Percentiles rank a stretch among this genome's conserved stretches.
phyloP scores from a whole-genome alignment of 1,140 invertebrate species.

The Apis mellifera region Amel_HAv3.1 CM009946.2:6478501-6479000 shows the following conservation, averaged over 20 bases:
- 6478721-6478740: background rate
- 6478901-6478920: no score
- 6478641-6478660: background rate
- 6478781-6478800: no score
- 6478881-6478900: background rate
- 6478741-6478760: background rate
- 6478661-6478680: background rate
- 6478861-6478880: background rate
- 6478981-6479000: no score
- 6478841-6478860: no score
- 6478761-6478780: background rate
- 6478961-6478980: no score
- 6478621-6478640: background rate
- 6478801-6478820: background rate
- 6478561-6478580: no score
- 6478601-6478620: background rate
- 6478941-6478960: no score
- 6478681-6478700: background rate
- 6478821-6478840: fast-evolving
- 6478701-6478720: background rate
- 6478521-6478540: no score
- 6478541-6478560: no score
- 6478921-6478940: no score
- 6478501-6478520: no score
- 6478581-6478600: no score